Evolutionary conservation across 2,797 vertebrate species (phyloP).

Genomic region (Spinus olivaceus): DNA sequence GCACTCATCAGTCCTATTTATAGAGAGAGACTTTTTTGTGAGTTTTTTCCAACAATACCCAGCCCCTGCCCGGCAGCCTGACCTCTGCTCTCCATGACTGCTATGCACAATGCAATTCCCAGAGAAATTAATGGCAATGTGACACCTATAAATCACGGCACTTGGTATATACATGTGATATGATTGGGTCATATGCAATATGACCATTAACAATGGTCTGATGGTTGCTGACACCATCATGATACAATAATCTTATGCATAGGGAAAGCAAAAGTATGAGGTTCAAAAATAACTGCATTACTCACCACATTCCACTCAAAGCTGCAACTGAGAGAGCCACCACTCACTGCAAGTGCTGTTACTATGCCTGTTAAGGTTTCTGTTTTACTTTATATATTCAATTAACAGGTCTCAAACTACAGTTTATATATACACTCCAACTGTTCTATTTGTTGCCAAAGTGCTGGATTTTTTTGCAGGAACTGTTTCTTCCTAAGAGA

Average conservation of each 20-base stretch:
- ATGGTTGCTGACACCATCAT: rapidly evolving
- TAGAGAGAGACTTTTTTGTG: background rate
- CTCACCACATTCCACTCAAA: background rate
- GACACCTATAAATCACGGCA: background rate
- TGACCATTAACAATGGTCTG: background rate
- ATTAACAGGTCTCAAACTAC: background rate
- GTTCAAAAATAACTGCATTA: background rate
- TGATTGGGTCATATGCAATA: background rate
- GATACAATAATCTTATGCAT: background rate
- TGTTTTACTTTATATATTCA: background rate
- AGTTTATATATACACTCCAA: background rate
- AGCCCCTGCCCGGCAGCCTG: background rate
- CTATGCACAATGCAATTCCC: background rate
- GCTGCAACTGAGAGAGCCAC: background rate
- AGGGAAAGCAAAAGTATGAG: background rate
- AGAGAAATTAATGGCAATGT: background rate
- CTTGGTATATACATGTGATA: background rate
- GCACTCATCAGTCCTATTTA: background rate
- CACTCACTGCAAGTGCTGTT: background rate
- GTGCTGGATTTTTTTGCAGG: background rate
- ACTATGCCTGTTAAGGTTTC: background rate
- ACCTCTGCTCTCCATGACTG: background rate
- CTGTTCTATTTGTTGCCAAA: background rate
- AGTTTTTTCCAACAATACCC: background rate
- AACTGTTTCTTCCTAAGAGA: background rate